Evolutionary conservation across 2,888 invertebrate genomes (phyloP).

Genomic region (Synergus gifuensis): DNA sequence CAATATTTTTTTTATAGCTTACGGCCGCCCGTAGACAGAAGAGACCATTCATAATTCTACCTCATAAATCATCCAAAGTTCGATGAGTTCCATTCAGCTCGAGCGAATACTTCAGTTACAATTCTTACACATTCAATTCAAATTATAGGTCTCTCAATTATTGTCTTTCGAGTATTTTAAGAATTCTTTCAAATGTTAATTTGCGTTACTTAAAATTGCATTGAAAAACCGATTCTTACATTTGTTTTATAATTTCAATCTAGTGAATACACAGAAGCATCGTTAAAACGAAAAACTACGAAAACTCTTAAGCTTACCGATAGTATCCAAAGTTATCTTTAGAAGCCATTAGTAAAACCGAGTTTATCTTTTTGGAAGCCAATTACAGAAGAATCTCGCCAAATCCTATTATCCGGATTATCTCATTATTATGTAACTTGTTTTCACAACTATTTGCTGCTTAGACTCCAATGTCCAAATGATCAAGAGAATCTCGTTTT

Average conservation of each 20-base stretch:
- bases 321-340: constrained; percentile 51
- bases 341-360: constrained; percentile 63
- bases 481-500: constrained; percentile 26
- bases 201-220: not conserved
- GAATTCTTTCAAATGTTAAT: not conserved
- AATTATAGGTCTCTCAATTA: not conserved
- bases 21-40: constrained; percentile 24
- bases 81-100: constrained; percentile 32
- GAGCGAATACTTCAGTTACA: not conserved
- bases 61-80: constrained; percentile 34
- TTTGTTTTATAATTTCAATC: too few species aligned
- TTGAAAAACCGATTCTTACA: not conserved
- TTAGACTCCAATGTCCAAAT: constrained; percentile 13
- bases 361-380: constrained; percentile 76
- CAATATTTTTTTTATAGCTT: constrained; percentile 32
- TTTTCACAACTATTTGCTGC: constrained; percentile 54
- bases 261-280: not conserved
- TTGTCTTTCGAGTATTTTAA: not conserved
- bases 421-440: constrained; percentile 75
- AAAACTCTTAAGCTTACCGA: constrained; percentile 45
- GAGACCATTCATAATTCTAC: constrained; percentile 37
- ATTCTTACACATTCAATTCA: not conserved
- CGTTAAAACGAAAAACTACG: not conserved
- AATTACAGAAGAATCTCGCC: constrained; percentile 75
- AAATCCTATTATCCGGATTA: constrained; percentile 77